Percentiles rank a stretch among this genome's conserved stretches.
Evolutionary conservation across 2,888 invertebrate genomes (phyloP).

Genomic region (Melitaea athalia): DNA sequence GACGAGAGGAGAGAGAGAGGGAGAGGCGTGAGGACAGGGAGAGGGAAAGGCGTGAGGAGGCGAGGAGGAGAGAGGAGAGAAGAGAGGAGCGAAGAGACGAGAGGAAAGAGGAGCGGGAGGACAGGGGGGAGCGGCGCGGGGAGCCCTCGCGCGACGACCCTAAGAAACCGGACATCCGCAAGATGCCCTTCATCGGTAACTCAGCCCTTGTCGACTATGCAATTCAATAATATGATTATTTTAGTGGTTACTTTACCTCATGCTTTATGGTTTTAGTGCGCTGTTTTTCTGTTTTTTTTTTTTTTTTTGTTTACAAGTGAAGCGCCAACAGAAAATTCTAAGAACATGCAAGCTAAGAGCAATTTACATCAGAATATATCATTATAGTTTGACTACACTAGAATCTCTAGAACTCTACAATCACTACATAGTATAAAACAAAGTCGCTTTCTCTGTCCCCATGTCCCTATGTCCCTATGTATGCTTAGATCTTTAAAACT

Average conservation of each 20-base stretch:
- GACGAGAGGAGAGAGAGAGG: slow-evolving; percentile 35
- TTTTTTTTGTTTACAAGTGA: slow-evolving; percentile 65
- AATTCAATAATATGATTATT: too few relatives aligned
- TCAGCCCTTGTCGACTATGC: neutral
- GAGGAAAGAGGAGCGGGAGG: slow-evolving; percentile 33
- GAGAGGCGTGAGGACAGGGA: neutral
- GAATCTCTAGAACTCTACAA: too few relatives aligned
- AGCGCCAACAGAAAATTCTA: slow-evolving; percentile 80
- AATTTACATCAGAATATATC: too few relatives aligned
- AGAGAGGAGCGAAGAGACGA: slow-evolving; percentile 32
- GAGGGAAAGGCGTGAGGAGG: slow-evolving; percentile 37
- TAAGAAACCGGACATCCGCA: slow-evolving; percentile 83
- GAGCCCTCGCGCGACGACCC: slow-evolving; percentile 46
- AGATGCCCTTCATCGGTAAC: slow-evolving; percentile 90
- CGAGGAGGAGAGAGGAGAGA: slow-evolving; percentile 37
- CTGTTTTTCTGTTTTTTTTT: too few relatives aligned
- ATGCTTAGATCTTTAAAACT: too few relatives aligned
- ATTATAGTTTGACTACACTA: too few relatives aligned
- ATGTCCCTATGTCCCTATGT: too few relatives aligned
- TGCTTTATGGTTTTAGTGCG: too few relatives aligned
- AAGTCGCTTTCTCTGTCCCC: too few relatives aligned
- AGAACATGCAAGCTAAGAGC: too few relatives aligned
- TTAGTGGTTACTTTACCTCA: too few relatives aligned
- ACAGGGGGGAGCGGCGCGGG: slow-evolving; percentile 39
- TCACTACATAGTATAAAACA: too few relatives aligned